Conservation (phyloP, 2,113 vertebrate genomes). For the Lota lota region DNA sequence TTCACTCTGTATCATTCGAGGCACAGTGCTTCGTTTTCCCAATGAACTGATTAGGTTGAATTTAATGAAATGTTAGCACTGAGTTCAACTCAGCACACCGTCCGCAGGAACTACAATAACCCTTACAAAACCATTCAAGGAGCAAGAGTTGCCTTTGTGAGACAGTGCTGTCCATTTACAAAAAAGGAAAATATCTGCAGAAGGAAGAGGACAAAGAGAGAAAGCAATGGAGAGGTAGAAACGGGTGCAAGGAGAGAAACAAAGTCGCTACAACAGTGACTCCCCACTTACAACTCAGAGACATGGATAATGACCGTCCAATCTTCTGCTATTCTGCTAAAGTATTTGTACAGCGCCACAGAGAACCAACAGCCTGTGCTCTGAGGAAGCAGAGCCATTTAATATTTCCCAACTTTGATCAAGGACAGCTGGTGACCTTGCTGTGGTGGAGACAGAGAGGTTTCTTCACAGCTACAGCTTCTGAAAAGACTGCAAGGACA, state of each 20-base stretch:
- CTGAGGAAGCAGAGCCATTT: background rate
- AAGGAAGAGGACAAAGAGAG: background rate
- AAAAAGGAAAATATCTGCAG: too few relatives aligned
- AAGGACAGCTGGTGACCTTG: background rate
- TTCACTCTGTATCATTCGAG: slow-evolving; percentile 6
- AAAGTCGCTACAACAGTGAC: background rate
- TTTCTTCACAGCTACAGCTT: too few relatives aligned
- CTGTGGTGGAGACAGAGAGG: background rate
- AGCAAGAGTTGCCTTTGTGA: too few relatives aligned
- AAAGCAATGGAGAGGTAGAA: background rate
- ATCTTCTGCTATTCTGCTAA: slow-evolving; percentile 4
- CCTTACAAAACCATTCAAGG: too few relatives aligned
- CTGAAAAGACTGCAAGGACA: background rate
- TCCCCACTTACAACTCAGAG: background rate
- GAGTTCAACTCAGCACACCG: background rate
- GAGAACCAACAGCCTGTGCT: background rate
- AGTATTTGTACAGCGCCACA: background rate
- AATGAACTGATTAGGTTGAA: slow-evolving; percentile 13
- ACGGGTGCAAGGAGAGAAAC: too few relatives aligned
- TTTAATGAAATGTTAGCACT: background rate
- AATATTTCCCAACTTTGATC: background rate
- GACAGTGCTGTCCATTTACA: too few relatives aligned
- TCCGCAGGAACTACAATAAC: too few relatives aligned
- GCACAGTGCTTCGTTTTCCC: background rate
- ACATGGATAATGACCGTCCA: background rate